These are phyloP conservation scores for Theretra japonica DNA, from an alignment of 2,888 invertebrate species.

Conservation along the genomic window DNA sequence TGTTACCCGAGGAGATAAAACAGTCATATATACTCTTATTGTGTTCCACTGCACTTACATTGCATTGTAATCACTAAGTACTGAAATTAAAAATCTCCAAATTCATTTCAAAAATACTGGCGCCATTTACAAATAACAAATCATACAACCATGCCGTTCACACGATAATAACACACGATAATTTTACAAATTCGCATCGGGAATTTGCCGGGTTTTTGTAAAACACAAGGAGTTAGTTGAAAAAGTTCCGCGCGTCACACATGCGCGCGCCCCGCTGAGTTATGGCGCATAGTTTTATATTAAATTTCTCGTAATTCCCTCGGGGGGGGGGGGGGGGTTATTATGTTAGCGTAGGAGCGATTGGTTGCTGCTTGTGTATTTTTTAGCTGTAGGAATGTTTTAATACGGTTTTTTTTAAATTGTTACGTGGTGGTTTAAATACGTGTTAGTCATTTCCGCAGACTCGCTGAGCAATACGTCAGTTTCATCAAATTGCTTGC, in stretches of 20 bases:
- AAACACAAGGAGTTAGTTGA: slow-evolving; percentile 36
- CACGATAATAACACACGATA: neutral
- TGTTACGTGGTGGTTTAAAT: too few relatives aligned
- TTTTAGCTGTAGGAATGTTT: neutral
- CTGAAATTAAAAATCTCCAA: too few relatives aligned
- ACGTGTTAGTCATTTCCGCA: too few relatives aligned
- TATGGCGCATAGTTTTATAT: slow-evolving; percentile 54
- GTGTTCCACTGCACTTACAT: too few relatives aligned
- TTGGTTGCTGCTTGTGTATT: slow-evolving; percentile 10
- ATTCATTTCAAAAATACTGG: too few relatives aligned
- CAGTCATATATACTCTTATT: too few relatives aligned
- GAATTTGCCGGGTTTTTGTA: slow-evolving; percentile 29
- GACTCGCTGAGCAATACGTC: too few relatives aligned
- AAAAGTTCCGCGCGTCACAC: slow-evolving; percentile 46
- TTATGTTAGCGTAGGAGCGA: slow-evolving; percentile 33
- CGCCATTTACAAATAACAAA: neutral
- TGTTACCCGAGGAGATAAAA: too few relatives aligned
- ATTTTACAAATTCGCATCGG: slow-evolving; percentile 9
- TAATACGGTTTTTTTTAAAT: too few relatives aligned
- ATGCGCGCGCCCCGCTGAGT: slow-evolving; percentile 45
- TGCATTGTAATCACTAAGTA: too few relatives aligned
- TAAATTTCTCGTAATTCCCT: slow-evolving; percentile 51
- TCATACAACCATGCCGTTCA: neutral
- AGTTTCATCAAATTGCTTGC: too few relatives aligned
- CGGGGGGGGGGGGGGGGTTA: slow-evolving; percentile 29